Evolutionary conservation across 1,140 invertebrate genomes (phyloP), one percentile per base, ranked within the genome.

Genomic region (Zaprionus gabonicus): DNA sequence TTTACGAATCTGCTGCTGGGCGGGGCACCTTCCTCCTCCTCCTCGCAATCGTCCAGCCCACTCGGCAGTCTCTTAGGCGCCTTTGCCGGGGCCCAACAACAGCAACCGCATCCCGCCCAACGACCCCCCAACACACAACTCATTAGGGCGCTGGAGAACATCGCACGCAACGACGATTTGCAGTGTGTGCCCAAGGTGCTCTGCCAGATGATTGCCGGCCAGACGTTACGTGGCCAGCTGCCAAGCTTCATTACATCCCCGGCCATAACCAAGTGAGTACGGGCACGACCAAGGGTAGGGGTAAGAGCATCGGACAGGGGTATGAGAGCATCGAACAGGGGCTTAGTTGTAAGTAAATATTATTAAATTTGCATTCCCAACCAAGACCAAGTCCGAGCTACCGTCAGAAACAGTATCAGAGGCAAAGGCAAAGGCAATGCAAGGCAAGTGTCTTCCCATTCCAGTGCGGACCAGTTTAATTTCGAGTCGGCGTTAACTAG

Each of bases 111-210:
- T 28, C 51, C 23, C n/a, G 44, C 53, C 23, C 38, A 36, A 15
- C 67, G 91, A 34, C 92, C 92, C 10, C 75, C 86, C 63, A 92
- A 86, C 78, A 87, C 82, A 78, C 92, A 93, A 80, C 91, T 93
- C 80, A 93, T 93, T 60, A 93, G 94, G 69, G 96, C 95, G 31
- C 91, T 97, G 68, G 94, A 94, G 63, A 96, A 96, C 49, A 96
- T 97, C 74, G 95, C 96, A 60, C 93, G 94, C 79, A 95, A 96
- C 92, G 96, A 97, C 87, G 96, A 97, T 91, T 93, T 95, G 59
- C 95, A 96, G 80, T 97, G 96, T 87, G 95, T 97, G 55, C 95
- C 96, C 4, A 94, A 96, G 91, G 94, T 97, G 72, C 93, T 97
- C 51, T 97, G 96, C 82, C 96, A 97, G 93, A 94, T 96, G 34